These are phyloP conservation scores for Ameiurus melas DNA, from an alignment of 2,113 vertebrate genomes.

Conservation along the genomic window DNA sequence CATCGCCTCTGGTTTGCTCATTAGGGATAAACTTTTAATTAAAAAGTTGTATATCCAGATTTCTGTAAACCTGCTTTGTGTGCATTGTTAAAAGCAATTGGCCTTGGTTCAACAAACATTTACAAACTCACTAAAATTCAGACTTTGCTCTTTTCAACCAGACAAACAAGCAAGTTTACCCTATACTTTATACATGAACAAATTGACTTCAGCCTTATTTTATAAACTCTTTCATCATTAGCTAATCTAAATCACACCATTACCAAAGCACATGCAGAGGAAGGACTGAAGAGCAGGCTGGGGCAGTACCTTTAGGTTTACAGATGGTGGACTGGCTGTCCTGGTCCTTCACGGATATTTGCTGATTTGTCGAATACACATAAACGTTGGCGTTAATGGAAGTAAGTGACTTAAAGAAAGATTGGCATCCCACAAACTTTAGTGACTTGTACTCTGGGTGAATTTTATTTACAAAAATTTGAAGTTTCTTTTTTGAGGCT, in stretches of 20 bases:
- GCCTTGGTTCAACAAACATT: not conserved
- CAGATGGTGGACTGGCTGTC: constrained; percentile 21
- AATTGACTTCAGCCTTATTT: not conserved
- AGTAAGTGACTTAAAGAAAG: constrained; percentile 8
- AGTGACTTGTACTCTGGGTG: not conserved
- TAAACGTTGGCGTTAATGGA: not conserved
- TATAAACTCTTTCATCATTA: not conserved
- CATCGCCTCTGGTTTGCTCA: not conserved
- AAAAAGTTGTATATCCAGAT: not conserved
- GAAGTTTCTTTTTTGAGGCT: not conserved
- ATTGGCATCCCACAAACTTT: not conserved
- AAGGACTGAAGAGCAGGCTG: not conserved
- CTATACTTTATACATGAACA: not conserved
- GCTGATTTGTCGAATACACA: constrained; percentile 30
- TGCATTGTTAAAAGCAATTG: not conserved
- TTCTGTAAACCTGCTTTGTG: not conserved
- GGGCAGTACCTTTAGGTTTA: constrained; percentile 11
- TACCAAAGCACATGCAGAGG: constrained; percentile 10
- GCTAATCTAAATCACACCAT: not conserved
- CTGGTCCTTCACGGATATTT: not conserved
- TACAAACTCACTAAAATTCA: not conserved
- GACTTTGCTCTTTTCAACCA: not conserved
- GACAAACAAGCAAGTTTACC: not conserved
- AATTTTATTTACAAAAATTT: not conserved
- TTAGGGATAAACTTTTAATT: not conserved